A percentile compares a stretch with the other conserved stretches of the same genome.
Evolutionary conservation across 1,140 invertebrate genomes (phyloP).

Genomic region (Brachionus angularis): DNA sequence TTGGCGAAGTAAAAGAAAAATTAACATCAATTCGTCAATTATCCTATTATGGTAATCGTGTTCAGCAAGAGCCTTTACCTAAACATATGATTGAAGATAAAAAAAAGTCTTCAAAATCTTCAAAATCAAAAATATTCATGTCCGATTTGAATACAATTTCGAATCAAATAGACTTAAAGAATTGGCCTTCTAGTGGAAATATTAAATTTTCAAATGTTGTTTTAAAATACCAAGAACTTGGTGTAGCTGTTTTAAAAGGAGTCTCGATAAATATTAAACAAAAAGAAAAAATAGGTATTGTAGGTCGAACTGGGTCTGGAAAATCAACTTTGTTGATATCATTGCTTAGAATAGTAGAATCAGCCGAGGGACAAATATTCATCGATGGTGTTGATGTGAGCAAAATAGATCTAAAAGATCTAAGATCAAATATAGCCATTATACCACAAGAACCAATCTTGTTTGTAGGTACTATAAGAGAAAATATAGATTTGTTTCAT

Average conservation of each 20-base stretch:
- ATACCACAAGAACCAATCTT: conserved; percentile 86
- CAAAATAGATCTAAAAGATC: conserved; percentile 66
- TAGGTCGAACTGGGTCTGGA: conserved; percentile 77
- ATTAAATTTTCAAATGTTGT: conserved; percentile 60
- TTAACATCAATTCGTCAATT: not conserved
- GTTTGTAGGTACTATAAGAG: conserved; percentile 72
- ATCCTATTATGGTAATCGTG: not conserved
- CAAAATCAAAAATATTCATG: too few relatives aligned
- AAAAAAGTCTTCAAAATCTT: too few relatives aligned
- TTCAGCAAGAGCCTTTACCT: not conserved
- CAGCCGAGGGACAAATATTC: conserved; percentile 59
- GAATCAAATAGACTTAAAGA: conserved; percentile 50
- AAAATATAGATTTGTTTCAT: conserved; percentile 65
- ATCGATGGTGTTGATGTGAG: conserved; percentile 69
- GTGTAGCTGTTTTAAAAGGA: conserved; percentile 50
- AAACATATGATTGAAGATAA: not conserved
- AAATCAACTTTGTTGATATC: conserved; percentile 72
- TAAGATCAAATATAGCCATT: conserved; percentile 72
- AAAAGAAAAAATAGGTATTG: conserved; percentile 69
- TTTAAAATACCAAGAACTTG: conserved; percentile 48
- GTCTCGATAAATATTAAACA: conserved; percentile 48
- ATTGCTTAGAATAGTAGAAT: conserved; percentile 61
- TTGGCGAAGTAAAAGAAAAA: not conserved
- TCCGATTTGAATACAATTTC: too few relatives aligned
- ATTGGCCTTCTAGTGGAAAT: conserved; percentile 62